A percentile compares a stretch with the other conserved stretches of the same genome.
phyloP scores from a whole-genome alignment of 2,888 invertebrate genomes.

The Oxytorus armatus region DNA sequence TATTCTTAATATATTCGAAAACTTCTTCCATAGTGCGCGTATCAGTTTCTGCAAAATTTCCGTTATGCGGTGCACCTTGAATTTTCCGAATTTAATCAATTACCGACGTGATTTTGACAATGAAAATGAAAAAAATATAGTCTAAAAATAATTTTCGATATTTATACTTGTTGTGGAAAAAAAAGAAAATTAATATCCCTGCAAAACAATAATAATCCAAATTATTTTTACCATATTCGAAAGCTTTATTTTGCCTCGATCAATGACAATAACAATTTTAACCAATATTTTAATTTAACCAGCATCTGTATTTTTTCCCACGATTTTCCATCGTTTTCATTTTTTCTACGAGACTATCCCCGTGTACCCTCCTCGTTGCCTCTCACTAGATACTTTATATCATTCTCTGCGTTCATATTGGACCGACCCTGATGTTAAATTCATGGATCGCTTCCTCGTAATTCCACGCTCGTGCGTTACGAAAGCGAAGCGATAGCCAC shows the following conservation, averaged over 20 bases:
- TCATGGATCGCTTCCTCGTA: conserved; percentile 71
- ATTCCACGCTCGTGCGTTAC: conserved; percentile 63
- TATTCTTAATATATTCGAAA: too few relatives aligned
- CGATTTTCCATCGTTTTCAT: conserved; percentile 17
- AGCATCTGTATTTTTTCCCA: background rate
- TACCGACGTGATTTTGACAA: background rate
- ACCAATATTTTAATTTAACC: background rate
- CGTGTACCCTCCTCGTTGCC: background rate
- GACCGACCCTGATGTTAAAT: conserved; percentile 71
- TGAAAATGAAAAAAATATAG: background rate
- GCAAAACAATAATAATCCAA: too few relatives aligned
- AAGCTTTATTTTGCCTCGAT: background rate
- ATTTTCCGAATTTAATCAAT: conserved; percentile 48
- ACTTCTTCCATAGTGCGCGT: background rate
- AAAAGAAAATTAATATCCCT: too few relatives aligned
- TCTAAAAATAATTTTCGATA: too few relatives aligned
- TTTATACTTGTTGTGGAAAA: too few relatives aligned
- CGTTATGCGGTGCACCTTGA: conserved; percentile 18
- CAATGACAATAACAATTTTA: background rate
- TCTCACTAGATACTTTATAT: conserved; percentile 45
- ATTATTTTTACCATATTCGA: too few relatives aligned
- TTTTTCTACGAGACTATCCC: conserved; percentile 18
- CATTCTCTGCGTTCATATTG: conserved; percentile 69
- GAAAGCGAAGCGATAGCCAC: conserved; percentile 33
- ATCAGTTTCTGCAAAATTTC: background rate